phyloP scores from a whole-genome alignment of 2,888 invertebrate species.

The Muschampia plurimacula region DNA sequence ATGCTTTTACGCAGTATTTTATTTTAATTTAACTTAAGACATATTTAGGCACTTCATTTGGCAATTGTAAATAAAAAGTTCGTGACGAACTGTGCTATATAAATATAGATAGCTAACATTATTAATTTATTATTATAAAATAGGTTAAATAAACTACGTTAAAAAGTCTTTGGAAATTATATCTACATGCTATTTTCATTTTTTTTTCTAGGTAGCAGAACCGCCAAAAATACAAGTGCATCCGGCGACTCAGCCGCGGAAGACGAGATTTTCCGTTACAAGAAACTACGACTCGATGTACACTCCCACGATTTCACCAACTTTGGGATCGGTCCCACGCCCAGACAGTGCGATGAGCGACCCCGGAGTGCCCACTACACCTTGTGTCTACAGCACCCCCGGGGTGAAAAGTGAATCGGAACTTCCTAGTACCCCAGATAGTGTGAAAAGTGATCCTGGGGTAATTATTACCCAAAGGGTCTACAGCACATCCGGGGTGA shows the following conservation, averaged over 20 bases:
- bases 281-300: conserved; percentile 75
- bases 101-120: too few relatives aligned
- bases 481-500: not conserved
- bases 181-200: not conserved
- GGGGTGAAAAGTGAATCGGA: not conserved
- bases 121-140: too few relatives aligned
- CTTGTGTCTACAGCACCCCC: not conserved
- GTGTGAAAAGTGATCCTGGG: not conserved
- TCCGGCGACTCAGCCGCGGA: conserved; percentile 83
- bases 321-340: conserved; percentile 4
- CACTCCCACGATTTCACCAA: conserved; percentile 53
- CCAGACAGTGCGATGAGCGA: conserved; percentile 33
- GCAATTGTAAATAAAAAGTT: too few relatives aligned
- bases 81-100: too few relatives aligned
- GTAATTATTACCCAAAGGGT: not conserved
- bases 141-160: too few relatives aligned
- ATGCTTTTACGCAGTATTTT: too few relatives aligned
- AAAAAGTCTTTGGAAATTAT: not conserved
- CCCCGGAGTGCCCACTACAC: not conserved
- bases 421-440: not conserved
- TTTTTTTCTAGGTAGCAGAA: conserved; percentile 66
- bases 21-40: too few relatives aligned
- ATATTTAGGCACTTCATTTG: too few relatives aligned
- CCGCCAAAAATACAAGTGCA: conserved; percentile 82
- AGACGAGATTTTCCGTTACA: conserved; percentile 76